Evolutionary conservation across 2,888 invertebrate genomes (phyloP).

Genomic region (Steinernema carpocapsae): DNA sequence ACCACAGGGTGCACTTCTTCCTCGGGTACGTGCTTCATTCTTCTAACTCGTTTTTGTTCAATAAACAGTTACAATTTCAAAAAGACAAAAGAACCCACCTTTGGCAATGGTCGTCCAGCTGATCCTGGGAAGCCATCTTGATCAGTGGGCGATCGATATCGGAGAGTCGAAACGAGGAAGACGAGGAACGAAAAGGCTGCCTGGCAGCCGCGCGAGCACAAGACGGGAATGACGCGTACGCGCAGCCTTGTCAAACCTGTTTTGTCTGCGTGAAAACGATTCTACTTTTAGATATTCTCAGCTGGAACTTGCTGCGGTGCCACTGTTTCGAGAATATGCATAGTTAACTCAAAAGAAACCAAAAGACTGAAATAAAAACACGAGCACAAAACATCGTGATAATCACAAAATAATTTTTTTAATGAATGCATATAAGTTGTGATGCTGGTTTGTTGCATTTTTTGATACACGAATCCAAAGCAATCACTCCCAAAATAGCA

Average conservation of each 20-base stretch:
- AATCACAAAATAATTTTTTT: neutral
- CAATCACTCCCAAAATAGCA: slow-evolving; percentile 12
- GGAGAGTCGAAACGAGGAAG: neutral
- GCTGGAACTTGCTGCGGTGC: neutral
- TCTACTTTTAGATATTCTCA: slow-evolving; percentile 7
- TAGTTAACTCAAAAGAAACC: too few species aligned
- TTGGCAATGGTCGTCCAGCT: neutral
- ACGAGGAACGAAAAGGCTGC: neutral
- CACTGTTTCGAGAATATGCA: neutral
- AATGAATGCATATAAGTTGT: neutral
- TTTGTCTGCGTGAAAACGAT: neutral
- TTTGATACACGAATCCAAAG: neutral
- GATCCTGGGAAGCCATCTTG: slow-evolving; percentile 2
- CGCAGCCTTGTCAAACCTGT: slow-evolving; percentile 18
- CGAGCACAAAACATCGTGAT: neutral
- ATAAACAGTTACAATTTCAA: neutral
- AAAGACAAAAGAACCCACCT: slow-evolving; percentile 2
- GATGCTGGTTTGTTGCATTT: neutral
- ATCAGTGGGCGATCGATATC: neutral
- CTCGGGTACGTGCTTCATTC: slow-evolving; percentile 29
- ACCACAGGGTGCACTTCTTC: slow-evolving; percentile 26
- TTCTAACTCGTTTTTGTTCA: neutral
- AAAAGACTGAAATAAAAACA: too few species aligned
- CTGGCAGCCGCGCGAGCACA: slow-evolving; percentile 15
- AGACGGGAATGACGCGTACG: slow-evolving; percentile 14